Conservation (phyloP, 2,888 invertebrate genomes). For the Himalopsyche anomala region DNA sequence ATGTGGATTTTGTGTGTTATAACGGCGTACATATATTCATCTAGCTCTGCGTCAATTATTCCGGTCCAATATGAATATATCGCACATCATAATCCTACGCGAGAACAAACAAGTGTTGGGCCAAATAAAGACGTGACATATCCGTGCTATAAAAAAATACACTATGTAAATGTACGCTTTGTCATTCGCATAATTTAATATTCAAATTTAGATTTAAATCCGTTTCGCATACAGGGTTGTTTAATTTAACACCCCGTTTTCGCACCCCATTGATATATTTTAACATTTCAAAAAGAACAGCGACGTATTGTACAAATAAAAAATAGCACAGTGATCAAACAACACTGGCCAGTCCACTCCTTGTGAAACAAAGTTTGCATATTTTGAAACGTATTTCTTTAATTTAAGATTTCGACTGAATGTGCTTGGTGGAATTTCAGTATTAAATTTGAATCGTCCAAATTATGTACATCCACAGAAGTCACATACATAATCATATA, state of each 20-base stretch:
- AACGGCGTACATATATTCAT: conserved; percentile 44
- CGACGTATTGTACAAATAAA: background rate
- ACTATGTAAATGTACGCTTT: conserved; percentile 59
- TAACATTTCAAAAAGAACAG: conserved; percentile 19
- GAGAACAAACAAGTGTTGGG: conserved; percentile 61
- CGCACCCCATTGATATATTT: conserved; percentile 28
- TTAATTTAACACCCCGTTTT: background rate
- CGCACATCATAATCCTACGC: conserved; percentile 52
- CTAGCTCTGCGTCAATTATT: conserved; percentile 34
- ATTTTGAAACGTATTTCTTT: background rate
- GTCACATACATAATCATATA: no score
- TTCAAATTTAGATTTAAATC: conserved; percentile 58
- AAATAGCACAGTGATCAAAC: background rate
- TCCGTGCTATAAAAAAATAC: conserved; percentile 40
- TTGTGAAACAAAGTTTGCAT: background rate
- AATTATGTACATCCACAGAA: no score
- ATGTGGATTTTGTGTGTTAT: background rate
- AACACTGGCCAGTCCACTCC: background rate
- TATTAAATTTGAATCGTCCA: no score
- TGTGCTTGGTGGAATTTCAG: no score
- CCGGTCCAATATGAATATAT: conserved; percentile 47
- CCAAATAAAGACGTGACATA: conserved; percentile 57
- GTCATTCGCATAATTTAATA: conserved; percentile 62
- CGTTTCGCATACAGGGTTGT: conserved; percentile 54
- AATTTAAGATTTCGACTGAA: no score